phyloP scores from a whole-genome alignment of 1,140 invertebrate species.

The Bombus superbus region DNA sequence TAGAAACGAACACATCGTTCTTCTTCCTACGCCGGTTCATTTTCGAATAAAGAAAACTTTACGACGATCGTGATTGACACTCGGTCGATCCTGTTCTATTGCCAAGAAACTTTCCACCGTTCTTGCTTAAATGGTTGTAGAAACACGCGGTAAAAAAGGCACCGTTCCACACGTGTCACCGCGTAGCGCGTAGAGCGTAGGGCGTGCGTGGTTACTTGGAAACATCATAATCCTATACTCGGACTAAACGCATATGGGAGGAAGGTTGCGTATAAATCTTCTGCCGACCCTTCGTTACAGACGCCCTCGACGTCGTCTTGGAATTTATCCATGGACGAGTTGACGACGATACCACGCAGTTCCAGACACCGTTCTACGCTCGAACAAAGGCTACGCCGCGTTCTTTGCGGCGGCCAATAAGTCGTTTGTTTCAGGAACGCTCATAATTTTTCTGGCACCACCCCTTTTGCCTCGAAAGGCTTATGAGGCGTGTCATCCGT shows the following conservation, averaged over 20 bases:
- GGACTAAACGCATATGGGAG: slow-evolving; percentile 37
- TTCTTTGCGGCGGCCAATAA: slow-evolving; percentile 11
- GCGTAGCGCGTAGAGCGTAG: not conserved
- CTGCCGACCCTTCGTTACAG: slow-evolving; percentile 42
- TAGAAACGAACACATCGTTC: not conserved
- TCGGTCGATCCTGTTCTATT: not conserved
- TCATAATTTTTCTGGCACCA: slow-evolving; percentile 22
- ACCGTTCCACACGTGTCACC: slow-evolving; percentile 35
- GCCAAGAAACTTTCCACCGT: not conserved
- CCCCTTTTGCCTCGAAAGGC: too few relatives aligned
- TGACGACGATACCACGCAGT: slow-evolving; percentile 30
- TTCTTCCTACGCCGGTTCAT: not conserved
- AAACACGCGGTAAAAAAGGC: slow-evolving; percentile 36
- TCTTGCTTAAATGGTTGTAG: not conserved
- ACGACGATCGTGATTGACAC: not conserved
- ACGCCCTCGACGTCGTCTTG: slow-evolving; percentile 49
- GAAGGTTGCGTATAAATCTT: slow-evolving; percentile 62
- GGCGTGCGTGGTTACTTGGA: slow-evolving; percentile 63
- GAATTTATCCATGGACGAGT: slow-evolving; percentile 63
- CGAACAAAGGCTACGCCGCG: slow-evolving; percentile 26
- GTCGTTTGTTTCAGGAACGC: slow-evolving; percentile 7
- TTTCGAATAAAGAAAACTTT: not conserved
- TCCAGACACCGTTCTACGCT: slow-evolving; percentile 7
- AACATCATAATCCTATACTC: slow-evolving; percentile 69
- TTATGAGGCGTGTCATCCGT: not conserved